Base-by-base conservation (phyloP, 2,113 vertebrate species). In the Eubucco bourcierii region DNA sequence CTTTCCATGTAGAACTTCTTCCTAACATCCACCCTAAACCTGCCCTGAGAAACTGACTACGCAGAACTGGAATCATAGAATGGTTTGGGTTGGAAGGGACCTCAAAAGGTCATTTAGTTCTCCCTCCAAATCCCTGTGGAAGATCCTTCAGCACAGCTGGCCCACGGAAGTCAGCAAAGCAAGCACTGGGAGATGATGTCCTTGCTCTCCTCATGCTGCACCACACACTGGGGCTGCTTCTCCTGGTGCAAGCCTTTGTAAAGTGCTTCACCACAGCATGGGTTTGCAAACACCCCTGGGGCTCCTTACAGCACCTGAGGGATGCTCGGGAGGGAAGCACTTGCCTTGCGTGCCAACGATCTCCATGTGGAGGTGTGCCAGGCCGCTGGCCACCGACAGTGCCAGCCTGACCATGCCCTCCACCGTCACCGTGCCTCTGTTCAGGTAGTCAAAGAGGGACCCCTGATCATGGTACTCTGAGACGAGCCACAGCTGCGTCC, bases 401-500 rank as follows among this genome's bases (percentile, higher is more conserved):
- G 98, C 98, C 81, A 99, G 90, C 80, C 98, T 95, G 29, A 98
- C 94, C 98, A 99, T 98, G 76, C 98, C 98, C 72, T 98, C 97
- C 88, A 98, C 97, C 0, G 99, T 98, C 83, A 99, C 98, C 3
- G 98, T 98, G 93, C 98, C 98, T 41, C 98, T 97, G 97, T 99
- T 99, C 96, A 99, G 98, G 97, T 99, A 99, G 95, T 99, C 99
- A 4, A 98, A 99, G 72, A 99, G 97, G 12, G 99, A 99, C 21
- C 99, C 99, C 7, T 99, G 98, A 84, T 99, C 99, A 6, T 99
- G 99, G 97, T 99, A 99, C 96, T 99, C 99, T 1, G 99, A 99
- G 64, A 99, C 99, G 28, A 99, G 98, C 99, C 99, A 99, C n/a
- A 99, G 98, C 95, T 99, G 99, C 6, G 99, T 99, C 99, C 99